Conservation (phyloP, 2,888 invertebrate species). For the Melanargia galathea region DNA sequence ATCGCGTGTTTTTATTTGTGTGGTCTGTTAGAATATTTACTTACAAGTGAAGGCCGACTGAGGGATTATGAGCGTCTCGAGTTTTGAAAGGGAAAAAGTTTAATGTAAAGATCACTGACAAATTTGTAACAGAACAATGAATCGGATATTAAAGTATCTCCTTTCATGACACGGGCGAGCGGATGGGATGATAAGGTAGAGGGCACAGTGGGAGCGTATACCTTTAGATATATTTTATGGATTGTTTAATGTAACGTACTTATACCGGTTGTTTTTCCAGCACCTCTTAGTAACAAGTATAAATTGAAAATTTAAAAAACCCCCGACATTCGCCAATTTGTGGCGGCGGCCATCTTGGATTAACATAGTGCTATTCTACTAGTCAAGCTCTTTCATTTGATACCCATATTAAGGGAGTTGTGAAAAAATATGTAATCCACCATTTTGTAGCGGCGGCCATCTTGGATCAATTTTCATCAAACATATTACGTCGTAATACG, state of each 20-base stretch:
- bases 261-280: no score
- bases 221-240: slow-evolving; percentile 23
- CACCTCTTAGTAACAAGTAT: no score
- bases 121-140: slow-evolving; percentile 83
- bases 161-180: slow-evolving; percentile 78
- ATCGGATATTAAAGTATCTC: slow-evolving; percentile 80
- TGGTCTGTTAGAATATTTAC: slow-evolving; percentile 74
- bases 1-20: slow-evolving; percentile 69
- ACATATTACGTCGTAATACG: no score
- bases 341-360: no score
- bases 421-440: no score
- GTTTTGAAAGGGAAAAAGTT: slow-evolving; percentile 78
- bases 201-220: slow-evolving; percentile 48
- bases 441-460: no score
- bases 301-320: no score
- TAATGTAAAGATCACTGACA: slow-evolving; percentile 82
- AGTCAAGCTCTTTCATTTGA: no score
- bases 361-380: no score
- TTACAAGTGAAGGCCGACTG: slow-evolving; percentile 63
- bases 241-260: slow-evolving; percentile 21
- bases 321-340: no score
- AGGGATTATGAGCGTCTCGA: slow-evolving; percentile 78
- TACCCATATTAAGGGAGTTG: no score
- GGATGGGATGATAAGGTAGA: slow-evolving; percentile 64
- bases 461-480: no score